These are phyloP conservation scores for Callyntrura guangdongensis DNA, from an alignment of 2,888 invertebrate genomes.

Conservation along the genomic window DNA sequence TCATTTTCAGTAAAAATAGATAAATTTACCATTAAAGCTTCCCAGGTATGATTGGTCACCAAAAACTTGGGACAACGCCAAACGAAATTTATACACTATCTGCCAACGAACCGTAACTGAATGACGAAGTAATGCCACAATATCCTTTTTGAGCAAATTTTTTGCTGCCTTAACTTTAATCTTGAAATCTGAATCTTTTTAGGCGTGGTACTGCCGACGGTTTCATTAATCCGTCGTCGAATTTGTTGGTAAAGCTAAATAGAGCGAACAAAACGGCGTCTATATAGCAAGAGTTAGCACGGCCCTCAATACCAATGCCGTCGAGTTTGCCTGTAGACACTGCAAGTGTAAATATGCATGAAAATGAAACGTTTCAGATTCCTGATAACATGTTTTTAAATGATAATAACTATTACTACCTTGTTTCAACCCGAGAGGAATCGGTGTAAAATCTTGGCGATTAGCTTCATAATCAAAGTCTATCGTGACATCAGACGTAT, in stretches of 20 bases:
- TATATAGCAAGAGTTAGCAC: neutral
- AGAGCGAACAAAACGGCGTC: neutral
- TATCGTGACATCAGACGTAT: neutral
- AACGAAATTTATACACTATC: neutral
- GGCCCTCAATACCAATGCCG: neutral
- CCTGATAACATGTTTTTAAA: no score
- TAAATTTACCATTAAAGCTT: neutral
- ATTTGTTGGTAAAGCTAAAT: neutral
- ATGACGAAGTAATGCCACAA: neutral
- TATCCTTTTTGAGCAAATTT: neutral
- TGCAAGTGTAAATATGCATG: neutral
- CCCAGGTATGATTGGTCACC: neutral
- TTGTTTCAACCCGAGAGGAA: neutral
- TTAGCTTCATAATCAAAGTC: slow-evolving; percentile 1
- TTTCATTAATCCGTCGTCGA: neutral
- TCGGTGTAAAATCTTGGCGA: neutral
- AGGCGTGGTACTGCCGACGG: neutral
- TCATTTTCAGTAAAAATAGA: no score
- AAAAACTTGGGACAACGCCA: neutral
- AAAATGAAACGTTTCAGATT: no score
- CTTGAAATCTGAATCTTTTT: neutral
- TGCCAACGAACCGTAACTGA: neutral
- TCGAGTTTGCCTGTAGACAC: neutral
- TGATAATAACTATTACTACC: neutral
- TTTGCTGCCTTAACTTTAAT: neutral